Percentiles rank a stretch among this genome's conserved stretches.
Conservation (phyloP, 2,113 vertebrate genomes). For the Vidua chalybeata region DNA sequence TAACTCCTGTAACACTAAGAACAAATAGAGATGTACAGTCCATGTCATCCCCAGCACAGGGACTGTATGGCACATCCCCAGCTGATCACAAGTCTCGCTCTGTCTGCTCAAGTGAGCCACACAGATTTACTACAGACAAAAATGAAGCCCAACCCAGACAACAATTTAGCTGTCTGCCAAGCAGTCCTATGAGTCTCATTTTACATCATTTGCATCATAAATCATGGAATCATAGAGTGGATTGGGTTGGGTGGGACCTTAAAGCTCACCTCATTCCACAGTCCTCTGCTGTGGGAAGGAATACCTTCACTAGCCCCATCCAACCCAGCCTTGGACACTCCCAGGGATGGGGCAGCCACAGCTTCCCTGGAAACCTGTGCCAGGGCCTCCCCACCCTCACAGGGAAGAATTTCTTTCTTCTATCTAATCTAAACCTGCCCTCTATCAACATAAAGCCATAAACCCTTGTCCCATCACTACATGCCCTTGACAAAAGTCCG, state of each 20-base stretch:
- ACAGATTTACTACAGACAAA: not conserved
- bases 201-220: not conserved
- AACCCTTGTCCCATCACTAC: not conserved
- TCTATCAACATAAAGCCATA: not conserved
- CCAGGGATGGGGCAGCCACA: not conserved
- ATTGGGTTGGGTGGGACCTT: not conserved
- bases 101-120: not conserved
- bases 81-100: not conserved
- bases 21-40: not conserved
- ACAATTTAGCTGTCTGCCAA: not conserved
- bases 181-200: not conserved
- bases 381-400: not conserved
- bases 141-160: not conserved
- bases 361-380: not conserved
- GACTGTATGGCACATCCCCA: not conserved
- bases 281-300: not conserved
- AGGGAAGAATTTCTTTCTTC: not conserved
- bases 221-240: not conserved
- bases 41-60: not conserved
- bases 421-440: not conserved
- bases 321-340: not conserved
- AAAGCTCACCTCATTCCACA: not conserved
- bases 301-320: accelerated
- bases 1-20: not conserved
- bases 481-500: not conserved